Percentiles rank a stretch among this genome's conserved stretches.
These are phyloP conservation scores for Melanotaenia trifasciata DNA, from an alignment of 2,797 vertebrate species.

Conservation along the genomic window DNA sequence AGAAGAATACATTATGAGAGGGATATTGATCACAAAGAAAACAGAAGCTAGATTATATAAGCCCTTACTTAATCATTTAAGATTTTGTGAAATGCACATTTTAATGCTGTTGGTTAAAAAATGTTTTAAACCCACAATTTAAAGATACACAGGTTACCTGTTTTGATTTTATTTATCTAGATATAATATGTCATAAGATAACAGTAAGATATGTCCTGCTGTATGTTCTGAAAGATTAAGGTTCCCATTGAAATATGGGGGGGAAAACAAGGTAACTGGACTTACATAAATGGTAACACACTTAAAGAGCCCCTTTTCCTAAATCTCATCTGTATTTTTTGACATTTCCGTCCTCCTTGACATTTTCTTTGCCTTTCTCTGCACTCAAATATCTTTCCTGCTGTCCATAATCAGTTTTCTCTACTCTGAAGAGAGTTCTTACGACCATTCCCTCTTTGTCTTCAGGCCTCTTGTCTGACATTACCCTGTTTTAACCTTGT, in stretches of 20 bases:
- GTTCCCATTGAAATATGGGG: background rate
- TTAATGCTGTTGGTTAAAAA: background rate
- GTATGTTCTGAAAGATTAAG: background rate
- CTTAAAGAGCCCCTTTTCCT: background rate
- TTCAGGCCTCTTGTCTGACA: slow-evolving; percentile 48
- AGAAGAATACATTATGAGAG: slow-evolving; percentile 40
- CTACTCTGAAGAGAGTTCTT: slow-evolving; percentile 23
- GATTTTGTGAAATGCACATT: slow-evolving; percentile 35
- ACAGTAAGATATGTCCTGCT: background rate
- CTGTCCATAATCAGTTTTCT: slow-evolving; percentile 52
- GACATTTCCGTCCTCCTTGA: slow-evolving; percentile 50
- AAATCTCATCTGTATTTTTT: slow-evolving; percentile 31
- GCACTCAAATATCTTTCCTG: slow-evolving; percentile 29
- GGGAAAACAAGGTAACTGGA: slow-evolving; percentile 12
- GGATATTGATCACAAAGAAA: slow-evolving; percentile 56
- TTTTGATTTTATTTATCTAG: background rate
- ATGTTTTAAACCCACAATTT: no score
- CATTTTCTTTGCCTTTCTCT: slow-evolving; percentile 44
- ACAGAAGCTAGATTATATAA: slow-evolving; percentile 50
- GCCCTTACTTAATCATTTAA: slow-evolving; percentile 6
- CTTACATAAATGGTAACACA: background rate
- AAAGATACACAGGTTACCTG: background rate
- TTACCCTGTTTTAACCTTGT: slow-evolving; percentile 59
- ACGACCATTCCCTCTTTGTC: slow-evolving; percentile 35
- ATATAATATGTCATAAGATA: background rate